These are phyloP conservation scores for Hipparchia semele DNA, from an alignment of 2,888 invertebrate genomes.

Conservation along the genomic window DNA sequence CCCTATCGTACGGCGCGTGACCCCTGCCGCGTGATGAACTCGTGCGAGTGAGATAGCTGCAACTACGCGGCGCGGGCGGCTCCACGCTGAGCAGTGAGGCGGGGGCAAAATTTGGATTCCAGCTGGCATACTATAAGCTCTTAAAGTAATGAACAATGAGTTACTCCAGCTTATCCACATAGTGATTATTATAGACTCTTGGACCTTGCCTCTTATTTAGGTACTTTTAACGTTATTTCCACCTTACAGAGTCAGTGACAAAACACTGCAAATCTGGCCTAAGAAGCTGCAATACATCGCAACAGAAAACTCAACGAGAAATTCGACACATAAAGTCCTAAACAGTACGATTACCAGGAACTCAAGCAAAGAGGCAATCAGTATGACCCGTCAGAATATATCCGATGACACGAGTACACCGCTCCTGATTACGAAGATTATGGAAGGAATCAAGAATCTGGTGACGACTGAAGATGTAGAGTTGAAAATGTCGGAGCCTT, in stretches of 20 bases:
- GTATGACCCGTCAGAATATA: conserved; percentile 48
- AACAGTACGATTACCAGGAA: conserved; percentile 30
- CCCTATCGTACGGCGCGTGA: no score
- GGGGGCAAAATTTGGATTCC: no score
- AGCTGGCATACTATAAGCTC: no score
- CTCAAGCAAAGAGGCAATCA: conserved; percentile 34
- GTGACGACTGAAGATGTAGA: conserved; percentile 58
- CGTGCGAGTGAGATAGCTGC: no score
- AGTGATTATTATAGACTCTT: no score
- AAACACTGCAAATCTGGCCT: conserved; percentile 52
- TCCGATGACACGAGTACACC: conserved; percentile 53
- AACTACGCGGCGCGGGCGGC: no score
- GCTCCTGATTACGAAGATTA: conserved; percentile 58
- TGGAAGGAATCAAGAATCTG: conserved; percentile 59
- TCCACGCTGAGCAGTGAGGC: no score
- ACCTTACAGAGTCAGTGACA: conserved; percentile 58
- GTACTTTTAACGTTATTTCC: background rate
- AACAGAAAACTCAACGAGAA: conserved; percentile 48
- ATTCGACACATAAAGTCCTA: conserved; percentile 42
- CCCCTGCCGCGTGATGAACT: no score
- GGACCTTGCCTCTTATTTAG: no score
- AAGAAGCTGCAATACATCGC: conserved; percentile 50
- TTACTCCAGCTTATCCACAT: no score
- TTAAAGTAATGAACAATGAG: no score
- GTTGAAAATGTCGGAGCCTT: conserved; percentile 56